Conservation (phyloP, 2,888 invertebrate genomes). For the Poecilus cupreus region DNA sequence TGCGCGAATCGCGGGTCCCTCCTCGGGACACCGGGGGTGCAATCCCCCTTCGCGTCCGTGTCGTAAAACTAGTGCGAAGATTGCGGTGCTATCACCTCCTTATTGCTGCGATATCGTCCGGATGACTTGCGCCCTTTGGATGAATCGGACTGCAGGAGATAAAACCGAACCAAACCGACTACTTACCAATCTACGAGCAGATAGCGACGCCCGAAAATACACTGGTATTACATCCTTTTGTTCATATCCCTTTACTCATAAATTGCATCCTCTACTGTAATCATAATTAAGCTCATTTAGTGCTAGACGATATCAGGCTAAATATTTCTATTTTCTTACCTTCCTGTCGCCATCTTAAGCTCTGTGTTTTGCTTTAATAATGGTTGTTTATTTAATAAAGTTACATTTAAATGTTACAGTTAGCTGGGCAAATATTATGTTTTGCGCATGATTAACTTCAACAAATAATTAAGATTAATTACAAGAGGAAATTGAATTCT, state of each 20-base stretch:
- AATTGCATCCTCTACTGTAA: not conserved
- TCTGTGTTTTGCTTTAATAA: not conserved
- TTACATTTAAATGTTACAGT: not conserved
- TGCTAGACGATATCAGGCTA: too few species aligned
- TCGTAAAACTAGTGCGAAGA: slow-evolving; percentile 53
- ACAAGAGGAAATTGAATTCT: slow-evolving; percentile 19
- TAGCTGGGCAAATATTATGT: not conserved
- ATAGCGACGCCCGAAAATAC: not conserved
- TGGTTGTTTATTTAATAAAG: not conserved
- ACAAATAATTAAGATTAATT: slow-evolving; percentile 46
- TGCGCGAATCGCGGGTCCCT: not conserved
- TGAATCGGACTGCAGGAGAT: slow-evolving; percentile 36
- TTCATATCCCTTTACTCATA: slow-evolving; percentile 3
- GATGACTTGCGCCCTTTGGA: slow-evolving; percentile 42
- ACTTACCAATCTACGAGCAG: slow-evolving; percentile 29
- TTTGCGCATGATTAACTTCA: not conserved
- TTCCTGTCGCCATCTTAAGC: too few species aligned
- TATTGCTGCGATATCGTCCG: slow-evolving; percentile 50
- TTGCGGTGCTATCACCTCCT: slow-evolving; percentile 49
- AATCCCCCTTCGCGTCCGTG: not conserved
- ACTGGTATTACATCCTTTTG: slow-evolving; percentile 26
- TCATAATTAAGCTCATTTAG: too few species aligned
- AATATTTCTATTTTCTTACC: too few species aligned
- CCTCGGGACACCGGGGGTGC: not conserved
- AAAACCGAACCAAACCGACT: not conserved